Base-by-base conservation (phyloP, 2,113 vertebrate genomes). In the Leptodactylus fuscus region DNA sequence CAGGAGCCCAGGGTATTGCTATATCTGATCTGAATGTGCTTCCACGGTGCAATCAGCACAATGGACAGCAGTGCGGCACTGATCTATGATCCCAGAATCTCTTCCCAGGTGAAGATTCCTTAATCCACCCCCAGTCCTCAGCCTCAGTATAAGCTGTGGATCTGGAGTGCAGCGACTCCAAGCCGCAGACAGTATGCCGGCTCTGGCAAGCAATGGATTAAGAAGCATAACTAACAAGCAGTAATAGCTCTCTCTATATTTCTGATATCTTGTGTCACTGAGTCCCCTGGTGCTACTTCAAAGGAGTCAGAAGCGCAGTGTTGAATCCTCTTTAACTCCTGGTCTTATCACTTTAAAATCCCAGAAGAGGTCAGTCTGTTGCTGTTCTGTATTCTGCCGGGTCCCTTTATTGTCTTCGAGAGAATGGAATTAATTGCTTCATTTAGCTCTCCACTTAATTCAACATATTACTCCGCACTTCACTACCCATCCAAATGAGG, bases 361-460 rank as follows among this genome's bases (percentile, higher is more conserved):
- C 0, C n/a, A 5, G 22, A 34, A 87, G 87, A 24, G 80, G 87
- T 87, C 89, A 89, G 65, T 12, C 67, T 48, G 11, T 7, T 83
- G 79, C 73, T 89, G 65, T 49, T 88, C 81, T 88, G 34, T 48
- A 88, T 81, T 89, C 87, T 51, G 1, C 32, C 76, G 84, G 41
- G 82, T 75, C 81, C 62, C 7, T 85, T 87, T 80, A 60, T 86
- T 88, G 82, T 87, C 70, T 60, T 75, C 34, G 20, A 89, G 85
- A 78, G 73, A 88, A 87, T 69, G 60, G 88, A 88, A 90, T 89
- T 90, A 91, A 91, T 90, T 90, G 82, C 87, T 83, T 92, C 87
- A 90, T 90, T 92, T 91, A 91, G 85, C 44, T 46, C 34, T 88
- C 89, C 81, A 78, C 69, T 89, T 90, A 89, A 91, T 90, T 92